These are phyloP conservation scores for Collichthys lucidus DNA, from an alignment of 2,113 vertebrate species.

Conservation along the genomic window DNA sequence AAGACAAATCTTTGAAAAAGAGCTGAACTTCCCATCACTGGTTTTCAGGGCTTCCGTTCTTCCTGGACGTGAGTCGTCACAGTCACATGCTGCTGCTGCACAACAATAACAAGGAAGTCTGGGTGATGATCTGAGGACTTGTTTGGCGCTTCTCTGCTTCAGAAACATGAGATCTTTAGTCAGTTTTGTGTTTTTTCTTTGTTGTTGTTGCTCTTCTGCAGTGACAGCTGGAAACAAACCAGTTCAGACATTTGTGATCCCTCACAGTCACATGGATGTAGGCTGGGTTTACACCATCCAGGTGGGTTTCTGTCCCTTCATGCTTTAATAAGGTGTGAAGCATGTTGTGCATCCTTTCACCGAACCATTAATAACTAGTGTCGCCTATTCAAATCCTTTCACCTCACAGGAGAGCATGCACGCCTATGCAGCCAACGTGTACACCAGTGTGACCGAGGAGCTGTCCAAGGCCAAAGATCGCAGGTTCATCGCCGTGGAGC, in stretches of 20 bases:
- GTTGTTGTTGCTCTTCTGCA: not conserved
- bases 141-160: accelerated
- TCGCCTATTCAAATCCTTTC: not conserved
- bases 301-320: slow-evolving; percentile 70
- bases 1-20: too few relatives aligned
- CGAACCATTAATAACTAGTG: not conserved
- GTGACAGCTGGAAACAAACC: slow-evolving; percentile 29
- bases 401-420: slow-evolving; percentile 90
- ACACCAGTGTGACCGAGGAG: slow-evolving; percentile 88
- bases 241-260: slow-evolving; percentile 86
- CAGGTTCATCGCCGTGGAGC: slow-evolving; percentile 91
- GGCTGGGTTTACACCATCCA: slow-evolving; percentile 93
- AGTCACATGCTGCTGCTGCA: slow-evolving; percentile 65
- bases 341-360: not conserved
- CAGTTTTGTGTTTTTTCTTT: slow-evolving; percentile 23
- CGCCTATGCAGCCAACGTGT: slow-evolving; percentile 90
- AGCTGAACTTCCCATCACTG: too few relatives aligned
- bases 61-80: not conserved
- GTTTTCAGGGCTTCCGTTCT: slow-evolving; percentile 51
- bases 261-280: slow-evolving; percentile 96
- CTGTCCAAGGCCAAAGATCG: slow-evolving; percentile 81
- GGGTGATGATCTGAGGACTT: not conserved
- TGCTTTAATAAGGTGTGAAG: not conserved
- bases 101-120: slow-evolving; percentile 74
- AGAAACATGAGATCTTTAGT: slow-evolving; percentile 39